Evolutionary conservation across 2,888 invertebrate genomes (phyloP).

Genomic region (Hirtodrosophila cameraria): DNA sequence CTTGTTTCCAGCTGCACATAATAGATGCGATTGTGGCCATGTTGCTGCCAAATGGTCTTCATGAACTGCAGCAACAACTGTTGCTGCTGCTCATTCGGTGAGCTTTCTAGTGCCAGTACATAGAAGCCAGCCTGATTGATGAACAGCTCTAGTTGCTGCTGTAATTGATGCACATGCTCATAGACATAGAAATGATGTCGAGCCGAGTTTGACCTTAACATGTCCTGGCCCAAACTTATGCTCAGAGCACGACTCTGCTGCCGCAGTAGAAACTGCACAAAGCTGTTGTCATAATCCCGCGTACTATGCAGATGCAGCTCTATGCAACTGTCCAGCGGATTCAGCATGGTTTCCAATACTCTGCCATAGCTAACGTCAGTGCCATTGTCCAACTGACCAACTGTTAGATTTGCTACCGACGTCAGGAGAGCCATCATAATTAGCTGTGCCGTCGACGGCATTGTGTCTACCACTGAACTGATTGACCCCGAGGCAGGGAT

Average conservation of each 20-base stretch:
- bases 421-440: slow-evolving; percentile 55
- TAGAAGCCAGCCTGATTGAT: slow-evolving; percentile 43
- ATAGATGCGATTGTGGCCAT: slow-evolving; percentile 70
- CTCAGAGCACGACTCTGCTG: slow-evolving; percentile 48
- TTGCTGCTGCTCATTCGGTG: not conserved
- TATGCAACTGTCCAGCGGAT: slow-evolving; percentile 51
- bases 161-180: slow-evolving; percentile 16
- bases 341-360: slow-evolving; percentile 42
- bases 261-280: slow-evolving; percentile 59
- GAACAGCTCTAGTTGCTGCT: not conserved
- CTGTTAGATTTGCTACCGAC: slow-evolving; percentile 2
- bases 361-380: not conserved
- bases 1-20: slow-evolving; percentile 51
- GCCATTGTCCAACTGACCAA: slow-evolving; percentile 21
- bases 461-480: slow-evolving; percentile 50
- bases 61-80: slow-evolving; percentile 44
- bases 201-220: not conserved
- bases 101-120: slow-evolving; percentile 40
- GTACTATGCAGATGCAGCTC: slow-evolving; percentile 54
- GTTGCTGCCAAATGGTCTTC: slow-evolving; percentile 58
- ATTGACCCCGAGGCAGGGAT: slow-evolving; percentile 33
- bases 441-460: slow-evolving; percentile 47
- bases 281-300: slow-evolving; percentile 38
- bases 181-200: slow-evolving; percentile 52
- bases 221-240: slow-evolving; percentile 16